These are phyloP conservation scores for Digitonthophagus gazella DNA, from an alignment of 2,888 invertebrate genomes.

Conservation along the genomic window DNA sequence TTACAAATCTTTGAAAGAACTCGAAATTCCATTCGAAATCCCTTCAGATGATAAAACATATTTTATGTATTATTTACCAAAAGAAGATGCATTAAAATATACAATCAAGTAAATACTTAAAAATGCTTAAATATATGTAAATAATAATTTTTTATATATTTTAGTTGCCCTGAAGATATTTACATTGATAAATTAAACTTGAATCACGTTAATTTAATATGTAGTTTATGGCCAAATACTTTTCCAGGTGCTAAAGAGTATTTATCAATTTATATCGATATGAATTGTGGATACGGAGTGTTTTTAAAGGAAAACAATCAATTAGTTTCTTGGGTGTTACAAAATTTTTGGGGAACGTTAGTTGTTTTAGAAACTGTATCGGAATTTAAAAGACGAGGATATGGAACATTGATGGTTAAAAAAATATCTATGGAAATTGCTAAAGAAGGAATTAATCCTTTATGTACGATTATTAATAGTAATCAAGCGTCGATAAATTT, in stretches of 20 bases:
- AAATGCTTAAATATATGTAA: too few relatives aligned
- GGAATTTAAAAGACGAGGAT: slow-evolving; percentile 24
- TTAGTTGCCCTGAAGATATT: slow-evolving; percentile 23
- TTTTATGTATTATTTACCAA: not conserved
- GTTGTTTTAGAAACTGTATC: slow-evolving; percentile 21
- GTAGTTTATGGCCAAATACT: slow-evolving; percentile 34
- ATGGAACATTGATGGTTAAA: slow-evolving; percentile 18
- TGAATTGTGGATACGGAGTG: slow-evolving; percentile 23
- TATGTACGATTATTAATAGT: slow-evolving; percentile 16
- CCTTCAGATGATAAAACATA: not conserved
- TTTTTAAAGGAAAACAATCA: slow-evolving; percentile 22
- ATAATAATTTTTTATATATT: slow-evolving; percentile 2
- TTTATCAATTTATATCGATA: slow-evolving; percentile 21
- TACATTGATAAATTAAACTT: slow-evolving; percentile 24
- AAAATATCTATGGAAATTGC: slow-evolving; percentile 18
- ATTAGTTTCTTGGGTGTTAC: slow-evolving; percentile 24
- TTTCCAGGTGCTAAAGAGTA: slow-evolving; percentile 32
- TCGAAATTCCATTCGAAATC: not conserved
- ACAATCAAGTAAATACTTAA: not conserved
- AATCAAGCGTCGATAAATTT: slow-evolving; percentile 13
- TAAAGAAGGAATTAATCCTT: slow-evolving; percentile 12
- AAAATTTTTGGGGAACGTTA: slow-evolving; percentile 22
- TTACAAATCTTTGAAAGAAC: not conserved
- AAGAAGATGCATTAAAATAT: slow-evolving; percentile 5
- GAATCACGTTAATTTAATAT: slow-evolving; percentile 25